Evolutionary conservation across 2,113 vertebrate genomes (phyloP), one percentile per base, ranked within the genome.

Genomic region (Bagarius yarrelli): DNA sequence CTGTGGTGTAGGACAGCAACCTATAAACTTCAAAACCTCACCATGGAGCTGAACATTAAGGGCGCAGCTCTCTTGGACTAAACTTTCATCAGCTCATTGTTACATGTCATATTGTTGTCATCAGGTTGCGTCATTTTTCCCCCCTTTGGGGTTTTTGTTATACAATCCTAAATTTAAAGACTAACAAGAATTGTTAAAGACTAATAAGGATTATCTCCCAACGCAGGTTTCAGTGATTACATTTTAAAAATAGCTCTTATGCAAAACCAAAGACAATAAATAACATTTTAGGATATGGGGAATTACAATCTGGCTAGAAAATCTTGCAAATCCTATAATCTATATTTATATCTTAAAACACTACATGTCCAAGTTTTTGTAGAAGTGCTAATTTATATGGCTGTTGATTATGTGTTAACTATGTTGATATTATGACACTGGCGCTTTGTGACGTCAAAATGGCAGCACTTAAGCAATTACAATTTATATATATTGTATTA

Each of bases 21-120:
- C 40, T 70, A 50, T 40, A 67, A 71, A 27, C 44, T 52, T 71
- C 44, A 69, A 69, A 66, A 36, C 63, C 63, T 66, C 32, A 69
- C 30, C 63, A 36, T 36, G 61, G 19, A 19, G 21, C 30, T 21
- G 32, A 66, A 36, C 13, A 9, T 70, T 25, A 47, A 25, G n/a
- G 14, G 2, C 8, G 14, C 4, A n/a, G 8, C 2, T 64, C 18
- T 40, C 64, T 40, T 70, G 40, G 23, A 25, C 40, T n/a, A n/a
- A 47, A 15, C 23, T 15, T 0, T 71, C 44, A 69, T 47, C 66
- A 47, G 23, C 25, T 70, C 25, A n/a, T 27, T 69, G 66, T 47
- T 69, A 34, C 11, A 4, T 50, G 23, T 71, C 47, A 52, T 4
- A 71, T 30, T 52, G 25, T 52, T 19, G 8, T 19, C 8, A 19